These are phyloP conservation scores for Flexamia atlantica DNA, from an alignment of 2,888 invertebrate species.

Conservation along the genomic window DNA sequence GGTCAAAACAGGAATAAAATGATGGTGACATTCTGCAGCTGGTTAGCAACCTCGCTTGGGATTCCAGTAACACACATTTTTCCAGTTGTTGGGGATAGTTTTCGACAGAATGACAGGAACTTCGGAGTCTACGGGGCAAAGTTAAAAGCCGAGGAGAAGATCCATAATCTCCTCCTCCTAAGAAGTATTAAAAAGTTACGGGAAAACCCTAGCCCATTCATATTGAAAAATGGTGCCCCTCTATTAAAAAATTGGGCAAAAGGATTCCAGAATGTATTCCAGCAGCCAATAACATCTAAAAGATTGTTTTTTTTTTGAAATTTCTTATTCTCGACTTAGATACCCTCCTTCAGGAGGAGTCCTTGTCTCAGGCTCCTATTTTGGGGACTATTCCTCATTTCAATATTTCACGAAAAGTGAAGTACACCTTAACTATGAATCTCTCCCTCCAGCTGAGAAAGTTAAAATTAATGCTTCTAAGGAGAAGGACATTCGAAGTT, in stretches of 20 bases:
- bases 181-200: slow-evolving; percentile 54
- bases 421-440: slow-evolving; percentile 34
- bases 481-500: slow-evolving; percentile 48
- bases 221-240: slow-evolving; percentile 57
- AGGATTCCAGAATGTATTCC: slow-evolving; percentile 42
- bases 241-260: slow-evolving; percentile 51
- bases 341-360: slow-evolving; percentile 48
- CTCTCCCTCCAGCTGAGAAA: slow-evolving; percentile 43
- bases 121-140: slow-evolving; percentile 56
- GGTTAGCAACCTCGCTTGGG: slow-evolving; percentile 42
- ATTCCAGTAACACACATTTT: slow-evolving; percentile 55
- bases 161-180: slow-evolving; percentile 51
- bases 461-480: slow-evolving; percentile 54
- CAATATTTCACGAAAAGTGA: slow-evolving; percentile 55
- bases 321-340: slow-evolving; percentile 39
- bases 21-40: slow-evolving; percentile 55
- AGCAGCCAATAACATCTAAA: slow-evolving; percentile 29
- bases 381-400: slow-evolving; percentile 49
- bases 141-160: slow-evolving; percentile 48
- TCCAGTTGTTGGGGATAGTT: slow-evolving; percentile 52
- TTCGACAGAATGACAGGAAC: slow-evolving; percentile 56
- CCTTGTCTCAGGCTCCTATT: slow-evolving; percentile 44
- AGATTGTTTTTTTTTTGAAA: slow-evolving; percentile 58
- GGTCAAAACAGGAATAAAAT: slow-evolving; percentile 54
- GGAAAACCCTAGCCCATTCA: slow-evolving; percentile 50